These are phyloP conservation scores for Athetis lepigone DNA, from an alignment of 2,888 invertebrate species.

Conservation along the genomic window DNA sequence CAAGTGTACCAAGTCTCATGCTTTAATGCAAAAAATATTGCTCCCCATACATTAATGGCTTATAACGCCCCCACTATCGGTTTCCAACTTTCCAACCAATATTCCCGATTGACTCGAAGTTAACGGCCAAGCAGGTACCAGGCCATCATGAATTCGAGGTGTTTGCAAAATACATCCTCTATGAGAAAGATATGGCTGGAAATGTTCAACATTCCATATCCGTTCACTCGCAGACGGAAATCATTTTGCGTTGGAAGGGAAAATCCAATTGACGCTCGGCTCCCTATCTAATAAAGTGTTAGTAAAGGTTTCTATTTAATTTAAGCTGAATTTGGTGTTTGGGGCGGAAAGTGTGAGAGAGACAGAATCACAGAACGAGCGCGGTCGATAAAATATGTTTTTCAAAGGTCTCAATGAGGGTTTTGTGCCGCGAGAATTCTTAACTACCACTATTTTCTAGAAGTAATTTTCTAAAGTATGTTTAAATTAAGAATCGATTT, in stretches of 20 bases:
- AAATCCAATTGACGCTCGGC: conserved; percentile 64
- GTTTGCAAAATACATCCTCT: conserved; percentile 26
- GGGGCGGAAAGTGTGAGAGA: conserved; percentile 12
- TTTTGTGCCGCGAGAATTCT: conserved; percentile 4
- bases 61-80: too few relatives aligned
- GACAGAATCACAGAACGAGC: conserved; percentile 19
- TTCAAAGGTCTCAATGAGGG: conserved; percentile 17
- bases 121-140: conserved; percentile 60
- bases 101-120: conserved; percentile 35
- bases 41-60: too few relatives aligned
- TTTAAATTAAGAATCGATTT: not conserved
- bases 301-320: conserved; percentile 43
- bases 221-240: conserved; percentile 63
- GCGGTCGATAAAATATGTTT: conserved; percentile 49
- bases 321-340: conserved; percentile 34
- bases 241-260: conserved; percentile 55
- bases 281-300: conserved; percentile 44
- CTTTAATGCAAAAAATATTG: too few relatives aligned
- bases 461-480: not conserved
- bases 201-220: conserved; percentile 68
- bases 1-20: too few relatives aligned
- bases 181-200: conserved; percentile 45
- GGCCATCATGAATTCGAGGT: conserved; percentile 62
- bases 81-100: conserved; percentile 34
- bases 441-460: not conserved